A percentile compares a stretch with the other conserved stretches of the same genome.
Evolutionary conservation across 2,113 vertebrate species (phyloP).

Genomic region (Butastur rufipennis): DNA sequence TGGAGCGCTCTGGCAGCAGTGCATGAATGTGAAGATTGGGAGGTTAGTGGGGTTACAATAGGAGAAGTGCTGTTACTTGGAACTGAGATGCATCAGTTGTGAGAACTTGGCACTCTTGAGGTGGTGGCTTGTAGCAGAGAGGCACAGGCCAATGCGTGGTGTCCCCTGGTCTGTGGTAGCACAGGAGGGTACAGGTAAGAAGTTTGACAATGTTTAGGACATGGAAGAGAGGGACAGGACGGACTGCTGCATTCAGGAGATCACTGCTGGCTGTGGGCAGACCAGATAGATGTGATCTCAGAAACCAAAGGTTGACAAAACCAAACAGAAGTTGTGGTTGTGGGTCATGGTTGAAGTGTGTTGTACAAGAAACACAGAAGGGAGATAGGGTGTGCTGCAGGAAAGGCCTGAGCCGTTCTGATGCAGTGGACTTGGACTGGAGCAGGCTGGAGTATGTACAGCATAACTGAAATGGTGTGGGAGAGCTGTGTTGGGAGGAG

Average conservation of each 20-base stretch:
- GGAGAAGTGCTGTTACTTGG: background rate
- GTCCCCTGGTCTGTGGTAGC: background rate
- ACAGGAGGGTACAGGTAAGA: background rate
- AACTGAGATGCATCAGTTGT: background rate
- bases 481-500: slow-evolving; percentile 16
- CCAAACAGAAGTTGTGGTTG: too few relatives aligned
- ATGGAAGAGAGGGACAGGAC: background rate
- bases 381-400: background rate
- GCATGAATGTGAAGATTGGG: background rate
- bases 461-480: slow-evolving; percentile 6
- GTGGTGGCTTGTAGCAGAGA: background rate
- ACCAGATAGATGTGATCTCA: rapidly evolving
- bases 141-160: too few relatives aligned
- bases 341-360: rapidly evolving
- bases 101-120: background rate
- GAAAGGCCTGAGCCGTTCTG: background rate
- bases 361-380: background rate
- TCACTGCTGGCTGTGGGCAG: background rate
- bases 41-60: background rate
- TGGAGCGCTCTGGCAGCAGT: background rate
- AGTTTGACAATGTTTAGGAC: background rate
- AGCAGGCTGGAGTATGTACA: background rate
- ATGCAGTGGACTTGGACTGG: background rate
- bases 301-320: background rate
- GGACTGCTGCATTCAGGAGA: background rate